phyloP scores from a whole-genome alignment of 2,113 vertebrate genomes.

The Gambusia affinis region DNA sequence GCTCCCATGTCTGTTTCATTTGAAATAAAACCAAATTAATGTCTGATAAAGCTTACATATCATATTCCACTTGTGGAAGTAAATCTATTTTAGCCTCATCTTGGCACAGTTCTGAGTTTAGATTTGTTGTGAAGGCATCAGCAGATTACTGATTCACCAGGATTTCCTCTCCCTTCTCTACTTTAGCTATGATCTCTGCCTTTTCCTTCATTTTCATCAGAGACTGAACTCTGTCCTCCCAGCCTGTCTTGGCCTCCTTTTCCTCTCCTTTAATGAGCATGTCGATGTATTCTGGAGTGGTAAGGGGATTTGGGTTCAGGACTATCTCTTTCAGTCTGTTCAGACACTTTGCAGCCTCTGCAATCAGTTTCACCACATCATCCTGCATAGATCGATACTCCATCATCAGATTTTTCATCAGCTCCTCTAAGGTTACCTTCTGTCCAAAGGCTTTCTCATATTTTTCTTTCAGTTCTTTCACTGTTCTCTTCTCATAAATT shows the following conservation, averaged over 20 bases:
- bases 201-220: constrained; percentile 8
- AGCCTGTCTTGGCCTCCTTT: constrained; percentile 1
- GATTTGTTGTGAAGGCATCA: too few relatives aligned
- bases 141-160: too few relatives aligned
- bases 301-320: constrained; percentile 50
- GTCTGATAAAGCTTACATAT: too few relatives aligned
- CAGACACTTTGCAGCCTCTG: background rate
- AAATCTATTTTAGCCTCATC: too few relatives aligned
- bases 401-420: background rate
- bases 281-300: constrained; percentile 55
- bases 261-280: constrained; percentile 47
- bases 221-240: constrained; percentile 7
- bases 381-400: background rate
- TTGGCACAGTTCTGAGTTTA: too few relatives aligned
- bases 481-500: background rate
- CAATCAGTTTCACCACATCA: background rate
- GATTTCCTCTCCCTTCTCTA: too few relatives aligned
- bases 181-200: constrained; percentile 7
- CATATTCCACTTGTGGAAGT: too few relatives aligned
- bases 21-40: too few relatives aligned
- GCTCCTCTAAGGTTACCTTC: background rate
- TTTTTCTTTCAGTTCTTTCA: background rate
- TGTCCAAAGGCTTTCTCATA: rapidly evolving
- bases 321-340: constrained; percentile 47
- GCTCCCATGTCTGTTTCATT: too few relatives aligned